Conservation (phyloP, 2,113 vertebrate species). For the Halichoerus grypus region DNA sequence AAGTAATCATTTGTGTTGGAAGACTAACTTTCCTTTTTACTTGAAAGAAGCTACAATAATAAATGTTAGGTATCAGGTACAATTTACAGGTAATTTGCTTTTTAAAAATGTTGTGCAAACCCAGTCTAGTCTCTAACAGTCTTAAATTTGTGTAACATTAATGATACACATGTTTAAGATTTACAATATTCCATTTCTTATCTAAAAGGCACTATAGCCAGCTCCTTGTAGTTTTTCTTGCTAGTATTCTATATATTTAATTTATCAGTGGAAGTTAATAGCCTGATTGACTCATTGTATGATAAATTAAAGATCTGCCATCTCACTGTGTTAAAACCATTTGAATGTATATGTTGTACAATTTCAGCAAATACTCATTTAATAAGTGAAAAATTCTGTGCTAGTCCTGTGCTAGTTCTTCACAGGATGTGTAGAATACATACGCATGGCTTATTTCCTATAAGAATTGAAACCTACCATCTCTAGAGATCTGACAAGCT, state of each 20-base stretch:
- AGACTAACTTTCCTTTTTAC: background rate
- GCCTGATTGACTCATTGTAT: background rate
- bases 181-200: background rate
- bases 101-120: background rate
- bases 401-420: background rate
- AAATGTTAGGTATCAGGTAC: background rate
- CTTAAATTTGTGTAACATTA: background rate
- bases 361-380: background rate
- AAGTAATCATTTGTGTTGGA: background rate
- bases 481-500: background rate
- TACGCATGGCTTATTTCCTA: background rate
- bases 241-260: background rate
- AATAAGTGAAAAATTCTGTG: background rate
- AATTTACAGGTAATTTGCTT: background rate
- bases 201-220: background rate
- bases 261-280: background rate
- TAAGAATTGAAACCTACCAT: background rate
- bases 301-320: background rate
- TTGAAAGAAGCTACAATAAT: background rate
- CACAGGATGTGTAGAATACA: background rate
- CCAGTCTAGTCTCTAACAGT: background rate
- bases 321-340: background rate
- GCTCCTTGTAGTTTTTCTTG: background rate
- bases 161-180: background rate
- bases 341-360: background rate